Base-by-base conservation (phyloP, 2,797 vertebrate species). In the Arctocebus calabarensis region DNA sequence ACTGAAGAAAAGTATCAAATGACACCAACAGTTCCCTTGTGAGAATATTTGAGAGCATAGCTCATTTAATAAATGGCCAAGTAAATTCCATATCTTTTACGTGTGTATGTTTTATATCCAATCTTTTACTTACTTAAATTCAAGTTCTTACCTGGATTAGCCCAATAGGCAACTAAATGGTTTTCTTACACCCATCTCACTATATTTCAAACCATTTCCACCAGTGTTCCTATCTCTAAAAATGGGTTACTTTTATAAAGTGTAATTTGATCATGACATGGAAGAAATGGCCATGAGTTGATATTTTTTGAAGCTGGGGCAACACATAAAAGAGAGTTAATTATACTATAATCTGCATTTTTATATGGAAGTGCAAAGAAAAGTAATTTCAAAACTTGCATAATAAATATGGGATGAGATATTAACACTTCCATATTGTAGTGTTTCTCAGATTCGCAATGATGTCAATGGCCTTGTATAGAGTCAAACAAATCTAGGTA, bases 231-330 rank as follows among this genome's bases (percentile, higher is more conserved):
- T 66, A 25, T n/a, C 25, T 48, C 7, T 19, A 75, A 61, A 84
- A 88, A 45, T 6, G 34, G n/a, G 5, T 57, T 71, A 77, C 14
- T 85, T 95, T 91, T 83, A 64, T 37, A 40, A 91, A 90, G 22
- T 55, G 0, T 12, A 90, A 52, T 79, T 87, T 89, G 10, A 19
- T 86, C 32, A 77, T 23, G 55, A 89, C 32, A 71, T n/a, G 61
- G 88, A 34, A 88, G 34, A 96, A 84, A 84, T 84, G 40, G 48
- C 34, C 25, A 57, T 37, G 17, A 91, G 20, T 34, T 88, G n/a
- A 81, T 32, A 84, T 62, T 68, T 86, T 95, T 85, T 84, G 7
- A 88, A 93, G 11, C 2, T 43, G 19, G 48, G 48, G 29, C 84
- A 40, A 70, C 34, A 83, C 59, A 17, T 68, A 85, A 92, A 79